These are phyloP conservation scores for Himantopus leucocephalus DNA, from an alignment of 2,113 vertebrate species.

Conservation along the genomic window DNA sequence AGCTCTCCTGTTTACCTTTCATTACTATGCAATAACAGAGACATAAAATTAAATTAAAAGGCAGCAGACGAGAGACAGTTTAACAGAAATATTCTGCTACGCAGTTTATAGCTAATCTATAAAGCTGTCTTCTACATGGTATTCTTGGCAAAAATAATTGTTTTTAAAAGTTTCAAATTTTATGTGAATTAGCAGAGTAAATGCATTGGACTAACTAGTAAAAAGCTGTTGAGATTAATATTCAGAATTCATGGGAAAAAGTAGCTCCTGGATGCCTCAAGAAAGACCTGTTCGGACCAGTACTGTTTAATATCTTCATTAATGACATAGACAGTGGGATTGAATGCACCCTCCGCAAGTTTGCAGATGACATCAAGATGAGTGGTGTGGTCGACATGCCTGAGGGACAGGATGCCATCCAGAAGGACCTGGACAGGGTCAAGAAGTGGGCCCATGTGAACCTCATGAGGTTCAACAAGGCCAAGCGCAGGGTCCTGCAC, in stretches of 20 bases:
- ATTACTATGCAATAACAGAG: background rate
- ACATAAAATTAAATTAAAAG: conserved; percentile 43
- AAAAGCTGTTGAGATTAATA: background rate
- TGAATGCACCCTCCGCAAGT: background rate
- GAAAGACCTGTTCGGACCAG: background rate
- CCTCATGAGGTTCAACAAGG: background rate
- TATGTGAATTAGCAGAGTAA: conserved; percentile 9
- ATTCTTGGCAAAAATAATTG: conserved; percentile 9
- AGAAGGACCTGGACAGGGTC: background rate
- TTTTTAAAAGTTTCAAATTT: conserved; percentile 19
- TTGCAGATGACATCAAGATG: background rate
- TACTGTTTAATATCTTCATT: background rate
- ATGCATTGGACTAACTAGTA: background rate
- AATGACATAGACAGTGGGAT: background rate
- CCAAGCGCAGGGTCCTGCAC: background rate
- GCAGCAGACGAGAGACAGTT: background rate
- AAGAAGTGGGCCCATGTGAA: background rate
- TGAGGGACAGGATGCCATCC: background rate
- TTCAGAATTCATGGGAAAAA: background rate
- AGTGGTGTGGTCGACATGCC: background rate
- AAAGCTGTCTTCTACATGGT: background rate
- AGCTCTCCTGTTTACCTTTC: conserved; percentile 48
- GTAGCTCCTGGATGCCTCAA: background rate
- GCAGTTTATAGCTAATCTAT: conserved; percentile 23
- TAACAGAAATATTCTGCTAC: conserved; percentile 34